Evolutionary conservation across 2,797 vertebrate genomes (phyloP).

Genomic region (Helicolenus hilgendorfi): DNA sequence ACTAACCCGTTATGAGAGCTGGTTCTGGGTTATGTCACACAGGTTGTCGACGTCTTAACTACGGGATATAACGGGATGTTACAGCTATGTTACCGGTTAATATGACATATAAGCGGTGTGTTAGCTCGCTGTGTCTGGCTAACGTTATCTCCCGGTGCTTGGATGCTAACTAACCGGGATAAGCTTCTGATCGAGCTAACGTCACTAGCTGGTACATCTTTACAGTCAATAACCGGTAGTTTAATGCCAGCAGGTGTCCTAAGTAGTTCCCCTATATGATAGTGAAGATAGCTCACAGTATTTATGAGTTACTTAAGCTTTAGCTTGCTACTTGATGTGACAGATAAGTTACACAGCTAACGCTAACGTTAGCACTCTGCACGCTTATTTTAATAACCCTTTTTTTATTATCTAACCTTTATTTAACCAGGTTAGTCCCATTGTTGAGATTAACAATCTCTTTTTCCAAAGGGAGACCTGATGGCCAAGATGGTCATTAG

Average conservation of each 20-base stretch:
- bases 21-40: background rate
- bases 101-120: background rate
- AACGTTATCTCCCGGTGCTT: conserved; percentile 32
- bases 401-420: no score
- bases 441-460: no score
- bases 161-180: conserved; percentile 39
- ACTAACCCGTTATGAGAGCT: background rate
- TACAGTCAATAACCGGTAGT: background rate
- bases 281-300: background rate
- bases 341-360: conserved; percentile 62
- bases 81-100: background rate
- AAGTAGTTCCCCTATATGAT: accelerated
- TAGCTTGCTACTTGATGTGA: conserved; percentile 56
- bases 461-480: no score
- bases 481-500: no score
- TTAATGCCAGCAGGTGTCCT: accelerated
- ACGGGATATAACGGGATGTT: accelerated
- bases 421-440: no score
- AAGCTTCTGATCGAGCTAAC: conserved; percentile 27
- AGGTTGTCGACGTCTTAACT: no score
- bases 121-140: conserved; percentile 36
- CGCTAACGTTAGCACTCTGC: conserved; percentile 25
- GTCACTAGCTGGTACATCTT: background rate
- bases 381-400: background rate
- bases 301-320: background rate